Evolutionary conservation across 2,797 vertebrate species (phyloP), one percentile per base, ranked within the genome.

Genomic region (Caiman crocodilus): DNA sequence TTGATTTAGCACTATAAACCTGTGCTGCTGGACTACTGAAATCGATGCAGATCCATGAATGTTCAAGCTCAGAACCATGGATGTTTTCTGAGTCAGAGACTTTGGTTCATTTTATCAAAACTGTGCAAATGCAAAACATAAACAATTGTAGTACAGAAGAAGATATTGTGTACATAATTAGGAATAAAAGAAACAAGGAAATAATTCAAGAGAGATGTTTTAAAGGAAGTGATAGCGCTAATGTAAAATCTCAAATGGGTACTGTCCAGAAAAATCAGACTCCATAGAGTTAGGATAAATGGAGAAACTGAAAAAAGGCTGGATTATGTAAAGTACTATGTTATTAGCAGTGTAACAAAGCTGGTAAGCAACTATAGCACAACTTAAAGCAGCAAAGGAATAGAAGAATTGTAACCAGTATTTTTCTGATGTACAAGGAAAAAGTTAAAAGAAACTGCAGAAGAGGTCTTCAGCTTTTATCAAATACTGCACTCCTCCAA

Each of bases 171-270:
- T 56, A n/a, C 30, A n/a, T 16, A 11, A 63, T 56, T 42, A 87
- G 67, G 90, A 95, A 87, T 87, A 75, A 88, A 86, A 87, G 86
- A 76, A 82, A 83, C 18, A 17, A 86, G 84, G 64, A 88, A 88
- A 71, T 57, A 76, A 90, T 88, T 96, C 88, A 71, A 90, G 77
- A 90, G 74, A 90, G 93, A 89, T 81, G 28, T 65, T 83, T 80
- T 50, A 73, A 73, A 77, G 63, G 21, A 23, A 73, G 63, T 78
- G 73, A 73, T 69, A 16, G 32, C 71, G 23, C 35, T 55, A 23
- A 55, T n/a, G 18, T 16, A 25, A 50, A 18, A 14, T 30, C 50
- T 14, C n/a, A 28, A 59, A 17, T 8, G 21, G 11, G 50, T 18
- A 50, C 26, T 14, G 35, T 18, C 61, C 78, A 61, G 14, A 76